phyloP scores from a whole-genome alignment of 1,140 invertebrate genomes.

The Myzus persicae region DNA sequence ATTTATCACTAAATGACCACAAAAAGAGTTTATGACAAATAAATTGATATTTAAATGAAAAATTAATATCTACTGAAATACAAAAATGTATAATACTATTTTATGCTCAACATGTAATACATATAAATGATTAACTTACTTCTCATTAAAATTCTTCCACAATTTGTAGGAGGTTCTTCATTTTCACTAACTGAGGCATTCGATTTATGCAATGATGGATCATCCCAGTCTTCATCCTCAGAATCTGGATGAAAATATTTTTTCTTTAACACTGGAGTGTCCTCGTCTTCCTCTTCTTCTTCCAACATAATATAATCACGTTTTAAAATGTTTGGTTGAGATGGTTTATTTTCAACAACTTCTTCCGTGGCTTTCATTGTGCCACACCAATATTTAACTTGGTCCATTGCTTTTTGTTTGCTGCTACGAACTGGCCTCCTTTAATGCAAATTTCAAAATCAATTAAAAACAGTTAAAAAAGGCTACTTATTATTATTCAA shows the following conservation, averaged over 20 bases:
- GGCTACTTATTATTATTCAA: not conserved
- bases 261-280: slow-evolving; percentile 35
- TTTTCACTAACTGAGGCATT: slow-evolving; percentile 39
- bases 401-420: slow-evolving; percentile 81
- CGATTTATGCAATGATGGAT: slow-evolving; percentile 34
- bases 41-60: not conserved
- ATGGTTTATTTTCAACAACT: not conserved
- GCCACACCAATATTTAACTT: slow-evolving; percentile 84
- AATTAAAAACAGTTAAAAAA: not conserved
- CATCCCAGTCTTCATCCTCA: slow-evolving; percentile 54
- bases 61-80: not conserved
- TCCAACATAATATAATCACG: slow-evolving; percentile 49
- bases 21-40: too few relatives aligned
- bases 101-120: not conserved
- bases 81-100: not conserved
- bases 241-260: slow-evolving; percentile 52
- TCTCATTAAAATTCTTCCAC: not conserved
- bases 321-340: slow-evolving; percentile 35
- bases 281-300: slow-evolving; percentile 42
- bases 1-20: too few relatives aligned
- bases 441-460: not conserved
- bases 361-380: slow-evolving; percentile 65
- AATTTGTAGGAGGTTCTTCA: not conserved
- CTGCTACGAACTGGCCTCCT: slow-evolving; percentile 76
- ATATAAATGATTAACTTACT: not conserved